A percentile compares a stretch with the other conserved stretches of the same genome.
phyloP scores from a whole-genome alignment of 1,140 invertebrate species.

The Heterodera carotae region DNA sequence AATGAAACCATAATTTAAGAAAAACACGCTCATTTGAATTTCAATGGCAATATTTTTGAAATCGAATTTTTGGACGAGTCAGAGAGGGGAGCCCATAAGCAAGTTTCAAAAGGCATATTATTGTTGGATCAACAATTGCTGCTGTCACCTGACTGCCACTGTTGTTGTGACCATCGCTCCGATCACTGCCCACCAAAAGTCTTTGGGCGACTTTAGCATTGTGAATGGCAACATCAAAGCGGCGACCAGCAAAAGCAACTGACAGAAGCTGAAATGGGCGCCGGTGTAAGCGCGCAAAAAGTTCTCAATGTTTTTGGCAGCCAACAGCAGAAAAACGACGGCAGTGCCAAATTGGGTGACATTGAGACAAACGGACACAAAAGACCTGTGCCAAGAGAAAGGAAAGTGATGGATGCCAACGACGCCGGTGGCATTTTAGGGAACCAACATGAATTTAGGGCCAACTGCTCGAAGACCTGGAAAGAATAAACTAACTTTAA shows the following conservation, averaged over 20 bases:
- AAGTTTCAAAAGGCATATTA: too few relatives aligned
- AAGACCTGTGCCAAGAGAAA: slow-evolving; percentile 43
- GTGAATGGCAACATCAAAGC: slow-evolving; percentile 72
- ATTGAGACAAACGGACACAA: slow-evolving; percentile 58
- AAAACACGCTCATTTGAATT: too few relatives aligned
- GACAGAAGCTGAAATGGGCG: slow-evolving; percentile 70
- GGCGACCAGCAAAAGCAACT: slow-evolving; percentile 73
- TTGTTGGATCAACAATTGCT: too few relatives aligned
- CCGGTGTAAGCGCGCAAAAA: slow-evolving; percentile 68
- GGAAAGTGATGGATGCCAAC: neutral
- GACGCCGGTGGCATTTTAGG: neutral
- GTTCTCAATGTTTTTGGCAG: slow-evolving; percentile 72
- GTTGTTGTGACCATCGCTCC: slow-evolving; percentile 62
- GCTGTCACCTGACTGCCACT: slow-evolving; percentile 47
- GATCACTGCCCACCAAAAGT: slow-evolving; percentile 71
- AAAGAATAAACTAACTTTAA: neutral
- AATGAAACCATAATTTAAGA: too few relatives aligned
- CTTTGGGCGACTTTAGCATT: slow-evolving; percentile 76
- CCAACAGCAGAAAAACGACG: slow-evolving; percentile 70
- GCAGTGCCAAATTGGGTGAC: slow-evolving; percentile 63
- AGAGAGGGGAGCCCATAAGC: too few relatives aligned
- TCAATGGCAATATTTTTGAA: too few relatives aligned
- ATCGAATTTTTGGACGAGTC: too few relatives aligned
- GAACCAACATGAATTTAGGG: slow-evolving; percentile 70
- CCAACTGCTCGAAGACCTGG: slow-evolving; percentile 70